Evolutionary conservation across 2,888 invertebrate species (phyloP).

Genomic region (Prenolepis imparis): DNA sequence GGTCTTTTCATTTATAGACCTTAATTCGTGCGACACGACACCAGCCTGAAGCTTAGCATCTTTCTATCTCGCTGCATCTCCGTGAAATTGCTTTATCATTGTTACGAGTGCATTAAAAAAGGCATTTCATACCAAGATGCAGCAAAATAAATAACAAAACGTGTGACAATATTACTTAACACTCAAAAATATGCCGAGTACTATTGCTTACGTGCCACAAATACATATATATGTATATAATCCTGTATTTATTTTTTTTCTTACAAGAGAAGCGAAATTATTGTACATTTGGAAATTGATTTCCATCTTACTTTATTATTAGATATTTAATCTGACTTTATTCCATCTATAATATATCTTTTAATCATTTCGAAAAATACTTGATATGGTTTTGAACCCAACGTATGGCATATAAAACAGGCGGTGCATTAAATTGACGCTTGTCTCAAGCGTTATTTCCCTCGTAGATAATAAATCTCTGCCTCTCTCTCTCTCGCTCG

Average conservation of each 20-base stretch:
- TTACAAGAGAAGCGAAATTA: not conserved
- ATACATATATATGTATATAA: not conserved
- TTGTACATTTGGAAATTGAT: not conserved
- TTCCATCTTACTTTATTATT: not conserved
- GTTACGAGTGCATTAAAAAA: not conserved
- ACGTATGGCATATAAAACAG: not conserved
- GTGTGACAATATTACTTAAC: not conserved
- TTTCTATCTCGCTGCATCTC: conserved; percentile 37
- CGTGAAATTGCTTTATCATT: conserved; percentile 26
- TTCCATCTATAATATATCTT: not conserved
- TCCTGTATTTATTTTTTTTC: conserved; percentile 8
- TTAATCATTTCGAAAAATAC: not conserved
- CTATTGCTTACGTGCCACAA: not conserved
- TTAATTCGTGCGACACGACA: conserved; percentile 48
- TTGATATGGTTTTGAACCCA: not conserved
- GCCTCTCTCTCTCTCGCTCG: conserved; percentile 3
- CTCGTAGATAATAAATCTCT: conserved; percentile 44
- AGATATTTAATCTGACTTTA: not conserved
- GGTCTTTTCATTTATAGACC: conserved; percentile 37
- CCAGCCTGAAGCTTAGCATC: not conserved
- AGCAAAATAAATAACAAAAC: not conserved
- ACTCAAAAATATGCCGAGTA: not conserved
- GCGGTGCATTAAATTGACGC: conserved; percentile 13
- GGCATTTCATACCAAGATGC: not conserved
- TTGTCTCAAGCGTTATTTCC: conserved; percentile 26